Evolutionary conservation across 2,888 invertebrate genomes (phyloP), one percentile per base, ranked within the genome.

Genomic region (Dastarcus helophoroides): DNA sequence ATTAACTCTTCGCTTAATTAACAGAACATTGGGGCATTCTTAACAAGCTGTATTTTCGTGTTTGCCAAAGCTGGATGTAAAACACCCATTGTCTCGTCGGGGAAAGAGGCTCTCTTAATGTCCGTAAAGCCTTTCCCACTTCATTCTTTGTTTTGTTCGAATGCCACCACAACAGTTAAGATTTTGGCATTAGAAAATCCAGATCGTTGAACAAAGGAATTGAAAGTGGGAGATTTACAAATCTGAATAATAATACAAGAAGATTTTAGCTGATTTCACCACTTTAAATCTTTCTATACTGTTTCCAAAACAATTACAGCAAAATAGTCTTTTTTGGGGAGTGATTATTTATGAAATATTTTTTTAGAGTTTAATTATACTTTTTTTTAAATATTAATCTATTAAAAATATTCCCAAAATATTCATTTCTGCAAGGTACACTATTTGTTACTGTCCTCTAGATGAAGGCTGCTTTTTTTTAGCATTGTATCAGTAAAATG

Each of bases 1-100:
- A 57, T 57, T 57, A 57, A 56, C 53, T 54, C 57, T 53, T 56
- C 56, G 54, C 56, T 57, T 57, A 57, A 57, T 57, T 57, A 57
- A 56, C 55, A 56, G 52, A 56, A 56, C 52, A 54, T 48, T 52
- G 55, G 53, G 53, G 55, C 54, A 52, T 55, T 53, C 51, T 47
- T 52, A 56, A 54, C 53, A 50, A 52, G 50, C 49, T 46, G 32
- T 36, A 34, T 33, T 30, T 32, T 37, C 36, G 31, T 24, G 33
- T 34, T 31, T 22, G 22, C 16, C 17, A 25, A 33, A 33, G 25
- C 22, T 29, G 29, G 26, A 33, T 25, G 36, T 31, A 38, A 39
- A 34, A 39, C 32, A 39, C 15, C 24, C 26, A 19, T 14, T 33
- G n/a, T 14, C 3, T 8, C 12, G n/a, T 7, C 19, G 21, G 10